Base-by-base conservation (phyloP, 1,140 invertebrate species). In the Lycorma delicatula region DNA sequence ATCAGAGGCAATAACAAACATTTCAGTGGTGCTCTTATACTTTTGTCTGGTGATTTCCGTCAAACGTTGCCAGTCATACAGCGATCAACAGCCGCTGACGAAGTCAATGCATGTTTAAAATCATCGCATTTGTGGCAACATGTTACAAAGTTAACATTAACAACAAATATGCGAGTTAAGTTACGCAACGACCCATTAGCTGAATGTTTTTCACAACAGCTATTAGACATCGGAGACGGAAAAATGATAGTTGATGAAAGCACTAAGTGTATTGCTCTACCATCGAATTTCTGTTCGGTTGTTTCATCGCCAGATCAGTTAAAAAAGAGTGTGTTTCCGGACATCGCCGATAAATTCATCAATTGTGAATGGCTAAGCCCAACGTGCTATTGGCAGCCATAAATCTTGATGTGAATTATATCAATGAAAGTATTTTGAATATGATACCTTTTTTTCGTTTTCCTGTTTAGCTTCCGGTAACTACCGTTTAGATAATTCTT, bases 91-190 rank as follows among this genome's bases (percentile, higher is more conserved):
- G 63, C 64, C 18, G 71, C 70, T 51, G 70, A 74, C 66, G 67
- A 72, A 61, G 58, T 75, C 0, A 72, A 74, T 55, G 69, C 70
- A 53, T 75, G 68, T 63, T 64, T 75, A 29, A 76, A 75, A 67
- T 62, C 62, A 63, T 75, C 72, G 23, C 16, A 11, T 58, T 64
- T 75, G 53, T 75, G 72, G 68, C 58, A 56, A 59, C 59, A 66
- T 61, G 66, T 71, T 50, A 67, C 71, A 65, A 66, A 4, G 41
- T 31, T 64, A 12, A 41, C 48, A 7, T 26, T 60, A 12, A 66
- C 20, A 31, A 34, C 56, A 62, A 67, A 64, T 50, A 63, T 69
- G 65, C 58, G 67, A 25, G 58, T 67, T 27, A 23, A 1, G 29
- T 48, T 48, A 18, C 27, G 51, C 58, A 54, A 62, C 44, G 62